Conservation (phyloP, 1,140 invertebrate genomes). For the Macrobrachium rosenbergii region DNA sequence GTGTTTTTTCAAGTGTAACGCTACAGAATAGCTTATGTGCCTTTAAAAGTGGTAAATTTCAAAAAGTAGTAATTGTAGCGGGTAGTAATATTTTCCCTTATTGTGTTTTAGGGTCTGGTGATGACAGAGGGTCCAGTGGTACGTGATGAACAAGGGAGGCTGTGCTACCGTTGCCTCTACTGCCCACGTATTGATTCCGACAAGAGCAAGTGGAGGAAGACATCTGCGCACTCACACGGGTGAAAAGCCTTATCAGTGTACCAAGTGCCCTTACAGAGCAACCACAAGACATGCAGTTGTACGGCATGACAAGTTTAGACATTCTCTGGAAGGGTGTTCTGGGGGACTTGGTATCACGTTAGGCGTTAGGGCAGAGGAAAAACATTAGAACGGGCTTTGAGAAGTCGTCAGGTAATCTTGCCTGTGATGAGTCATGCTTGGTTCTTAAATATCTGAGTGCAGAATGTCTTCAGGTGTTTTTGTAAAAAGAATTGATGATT, state of each 20-base stretch:
- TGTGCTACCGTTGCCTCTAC: conserved; percentile 55
- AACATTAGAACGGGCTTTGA: too few relatives aligned
- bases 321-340: conserved; percentile 30
- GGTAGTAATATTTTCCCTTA: conserved; percentile 18
- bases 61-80: conserved; percentile 5
- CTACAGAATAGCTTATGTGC: too few relatives aligned
- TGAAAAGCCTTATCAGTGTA: conserved; percentile 47
- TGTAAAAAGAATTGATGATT: too few relatives aligned
- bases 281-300: conserved; percentile 44
- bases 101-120: conserved; percentile 46
- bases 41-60: too few relatives aligned
- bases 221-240: conserved; percentile 43
- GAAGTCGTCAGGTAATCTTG: too few relatives aligned
- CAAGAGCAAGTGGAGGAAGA: conserved; percentile 52
- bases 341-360: conserved; percentile 9
- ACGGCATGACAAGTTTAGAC: conserved; percentile 47
- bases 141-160: conserved; percentile 47
- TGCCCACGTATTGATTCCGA: conserved; percentile 50
- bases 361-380: not conserved
- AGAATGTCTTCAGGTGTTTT: too few relatives aligned
- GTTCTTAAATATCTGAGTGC: too few relatives aligned
- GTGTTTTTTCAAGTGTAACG: too few relatives aligned
- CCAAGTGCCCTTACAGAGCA: conserved; percentile 47
- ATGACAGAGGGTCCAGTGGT: conserved; percentile 42
- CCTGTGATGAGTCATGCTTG: too few relatives aligned